A percentile compares a stretch with the other conserved stretches of the same genome.
These are phyloP conservation scores for Meriones unguiculatus DNA, from an alignment of 2,113 vertebrate genomes.

Conservation along the genomic window DNA sequence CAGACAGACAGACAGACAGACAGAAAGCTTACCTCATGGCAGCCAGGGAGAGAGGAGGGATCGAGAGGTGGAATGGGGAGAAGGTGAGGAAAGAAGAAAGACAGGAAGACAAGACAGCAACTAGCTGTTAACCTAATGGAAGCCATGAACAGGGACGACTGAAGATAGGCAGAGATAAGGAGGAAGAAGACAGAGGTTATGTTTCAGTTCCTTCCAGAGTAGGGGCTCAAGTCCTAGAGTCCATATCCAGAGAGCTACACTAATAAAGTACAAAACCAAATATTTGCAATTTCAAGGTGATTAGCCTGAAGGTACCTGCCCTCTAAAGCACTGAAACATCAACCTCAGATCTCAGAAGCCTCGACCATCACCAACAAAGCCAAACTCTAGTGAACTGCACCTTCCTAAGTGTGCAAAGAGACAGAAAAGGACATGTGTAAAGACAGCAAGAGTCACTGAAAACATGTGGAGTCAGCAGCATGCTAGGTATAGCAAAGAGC, in stretches of 20 bases:
- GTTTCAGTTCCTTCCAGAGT: neutral
- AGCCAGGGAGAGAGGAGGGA: neutral
- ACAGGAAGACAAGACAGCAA: no score
- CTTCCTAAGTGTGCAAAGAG: accelerated
- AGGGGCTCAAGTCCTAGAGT: neutral
- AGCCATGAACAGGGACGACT: neutral
- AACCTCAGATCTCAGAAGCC: neutral
- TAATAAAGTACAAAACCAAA: neutral
- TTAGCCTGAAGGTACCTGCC: neutral
- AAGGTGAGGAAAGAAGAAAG: neutral
- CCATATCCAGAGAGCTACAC: neutral
- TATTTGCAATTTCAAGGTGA: neutral
- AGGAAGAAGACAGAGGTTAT: neutral
- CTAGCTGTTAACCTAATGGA: neutral
- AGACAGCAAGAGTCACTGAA: neutral
- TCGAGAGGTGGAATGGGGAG: no score
- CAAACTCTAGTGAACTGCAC: neutral
- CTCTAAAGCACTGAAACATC: no score
- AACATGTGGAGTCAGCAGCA: neutral
- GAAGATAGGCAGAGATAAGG: neutral
- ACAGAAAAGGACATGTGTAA: accelerated
- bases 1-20: neutral
- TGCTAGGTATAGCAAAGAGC: neutral
- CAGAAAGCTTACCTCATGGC: neutral
- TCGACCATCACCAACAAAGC: no score